Base-by-base conservation (phyloP, 2,797 vertebrate genomes). In the Sylvia borin region DNA sequence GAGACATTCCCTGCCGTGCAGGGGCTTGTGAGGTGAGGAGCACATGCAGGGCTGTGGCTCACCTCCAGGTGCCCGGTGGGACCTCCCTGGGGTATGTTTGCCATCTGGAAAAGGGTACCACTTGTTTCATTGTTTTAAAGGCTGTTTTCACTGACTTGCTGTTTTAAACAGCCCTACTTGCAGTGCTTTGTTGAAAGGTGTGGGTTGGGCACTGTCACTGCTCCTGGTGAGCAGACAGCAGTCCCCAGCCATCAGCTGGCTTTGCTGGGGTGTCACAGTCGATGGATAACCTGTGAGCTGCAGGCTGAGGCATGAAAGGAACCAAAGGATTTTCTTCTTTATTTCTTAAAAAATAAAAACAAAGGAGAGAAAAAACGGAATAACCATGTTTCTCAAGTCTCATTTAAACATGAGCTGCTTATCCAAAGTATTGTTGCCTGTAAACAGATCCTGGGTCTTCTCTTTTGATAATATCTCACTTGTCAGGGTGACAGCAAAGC, bases 401-500 rank as follows among this genome's bases (percentile, higher is more conserved):
- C 1, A 2, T 53, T 83, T 75, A 57, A 78, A 60, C 15, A 16
- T 0, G 3, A 65, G 6, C 51, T 61, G 10, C 43, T 92, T 75
- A 80, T 54, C 31, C 36, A 53, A 91, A 85, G 26, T 22, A 43
- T 29, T 72, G 54, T 77, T 77, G 74, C 51, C 55, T 62, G 36
- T 54, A 77, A 92, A 93, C 64, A 95, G 80, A 83, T 65, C 62
- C 43, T 61, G 27, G 8, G 7, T 91, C 45, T 94, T 60, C 83
- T 96, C 34, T 95, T 94, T 84, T 92, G 85, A 71, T 73, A 27
- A 29, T 67, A 50, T 84, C 53, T 87, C 78, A 67, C 86, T 95
- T 92, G 77, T 93, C 90, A 88, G 91, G 25, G 38, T 90, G 57
- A 61, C 64, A 62, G 82, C 81, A 94, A 87, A 96, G 88, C 85